Conservation (phyloP, 37 sponge, comb jelly and placozoan genomes). For the Axinella damicornis region DNA sequence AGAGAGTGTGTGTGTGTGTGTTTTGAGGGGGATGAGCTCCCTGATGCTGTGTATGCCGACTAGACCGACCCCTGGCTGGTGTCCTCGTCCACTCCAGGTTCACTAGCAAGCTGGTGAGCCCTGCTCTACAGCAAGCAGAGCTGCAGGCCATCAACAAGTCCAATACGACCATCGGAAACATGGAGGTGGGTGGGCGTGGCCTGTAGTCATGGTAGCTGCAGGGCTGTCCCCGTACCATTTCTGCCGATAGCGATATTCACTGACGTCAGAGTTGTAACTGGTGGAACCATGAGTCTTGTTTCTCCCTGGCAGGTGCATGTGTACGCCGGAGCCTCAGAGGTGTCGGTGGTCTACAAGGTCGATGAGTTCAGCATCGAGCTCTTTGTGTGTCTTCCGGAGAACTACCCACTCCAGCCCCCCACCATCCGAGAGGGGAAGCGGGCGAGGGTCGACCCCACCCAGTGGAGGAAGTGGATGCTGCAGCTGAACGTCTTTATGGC, state of each 20-base stretch:
- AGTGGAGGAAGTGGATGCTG: constrained; percentile 96
- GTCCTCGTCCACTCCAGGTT: constrained; percentile 27
- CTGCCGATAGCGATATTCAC: too few species aligned
- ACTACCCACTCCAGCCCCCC: constrained; percentile 86
- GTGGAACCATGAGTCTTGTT: too few species aligned
- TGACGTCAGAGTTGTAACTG: too few species aligned
- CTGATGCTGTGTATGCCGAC: too few species aligned
- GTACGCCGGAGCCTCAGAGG: constrained; percentile 73
- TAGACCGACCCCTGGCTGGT: too few species aligned
- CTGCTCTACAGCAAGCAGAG: constrained; percentile 51
- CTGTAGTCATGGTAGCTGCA: background rate
- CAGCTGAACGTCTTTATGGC: constrained; percentile 86
- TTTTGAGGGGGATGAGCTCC: too few species aligned
- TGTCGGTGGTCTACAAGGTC: constrained; percentile 82
- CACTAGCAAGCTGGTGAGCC: constrained; percentile 60
- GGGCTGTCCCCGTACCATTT: too few species aligned
- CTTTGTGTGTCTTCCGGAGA: constrained; percentile 62
- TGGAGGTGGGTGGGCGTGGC: constrained; percentile 39
- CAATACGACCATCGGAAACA: constrained; percentile 41
- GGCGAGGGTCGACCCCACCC: constrained; percentile 68
- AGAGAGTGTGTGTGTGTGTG: too few species aligned
- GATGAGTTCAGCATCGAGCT: constrained; percentile 92
- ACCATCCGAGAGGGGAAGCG: constrained; percentile 82
- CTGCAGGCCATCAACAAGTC: constrained; percentile 30
- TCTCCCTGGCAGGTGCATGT: constrained; percentile 56